phyloP scores from a whole-genome alignment of 2,113 vertebrate species.

The Redunca redunca region DNA sequence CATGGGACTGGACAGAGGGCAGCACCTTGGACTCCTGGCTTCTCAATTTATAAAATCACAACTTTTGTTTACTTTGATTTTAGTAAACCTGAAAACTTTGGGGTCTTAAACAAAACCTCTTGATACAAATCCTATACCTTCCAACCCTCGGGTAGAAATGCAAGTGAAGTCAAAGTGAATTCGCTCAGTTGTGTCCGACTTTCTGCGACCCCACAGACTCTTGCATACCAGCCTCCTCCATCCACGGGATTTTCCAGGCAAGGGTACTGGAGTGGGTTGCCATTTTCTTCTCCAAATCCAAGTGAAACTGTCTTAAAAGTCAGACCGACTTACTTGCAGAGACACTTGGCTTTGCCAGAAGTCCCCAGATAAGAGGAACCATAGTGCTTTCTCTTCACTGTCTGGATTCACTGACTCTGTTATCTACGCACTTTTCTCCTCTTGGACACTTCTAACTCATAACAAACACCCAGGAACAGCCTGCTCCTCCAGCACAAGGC shows the following conservation, averaged over 20 bases:
- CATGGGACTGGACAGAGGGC: fast-evolving
- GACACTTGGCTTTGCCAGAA: background rate
- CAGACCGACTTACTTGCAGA: background rate
- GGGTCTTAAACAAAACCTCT: background rate
- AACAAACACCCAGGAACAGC: background rate
- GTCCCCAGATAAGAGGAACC: no score
- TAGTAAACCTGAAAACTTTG: background rate
- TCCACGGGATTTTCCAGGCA: background rate
- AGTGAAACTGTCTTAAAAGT: background rate
- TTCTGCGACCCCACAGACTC: background rate
- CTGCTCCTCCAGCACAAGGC: background rate
- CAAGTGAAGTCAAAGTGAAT: background rate
- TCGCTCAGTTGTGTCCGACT: fast-evolving
- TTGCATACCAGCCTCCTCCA: background rate
- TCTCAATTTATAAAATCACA: fast-evolving
- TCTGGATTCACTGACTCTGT: background rate
- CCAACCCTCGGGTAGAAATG: background rate
- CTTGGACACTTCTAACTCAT: background rate
- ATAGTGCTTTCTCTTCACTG: fast-evolving
- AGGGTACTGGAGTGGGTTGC: background rate
- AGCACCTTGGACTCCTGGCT: background rate
- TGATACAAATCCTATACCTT: background rate
- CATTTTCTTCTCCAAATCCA: background rate
- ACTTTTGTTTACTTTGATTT: background rate
- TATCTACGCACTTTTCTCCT: fast-evolving